Evolutionary conservation across 2,888 invertebrate species (phyloP), one percentile per base, ranked within the genome.

Genomic region (Hanleya hanleyi): DNA sequence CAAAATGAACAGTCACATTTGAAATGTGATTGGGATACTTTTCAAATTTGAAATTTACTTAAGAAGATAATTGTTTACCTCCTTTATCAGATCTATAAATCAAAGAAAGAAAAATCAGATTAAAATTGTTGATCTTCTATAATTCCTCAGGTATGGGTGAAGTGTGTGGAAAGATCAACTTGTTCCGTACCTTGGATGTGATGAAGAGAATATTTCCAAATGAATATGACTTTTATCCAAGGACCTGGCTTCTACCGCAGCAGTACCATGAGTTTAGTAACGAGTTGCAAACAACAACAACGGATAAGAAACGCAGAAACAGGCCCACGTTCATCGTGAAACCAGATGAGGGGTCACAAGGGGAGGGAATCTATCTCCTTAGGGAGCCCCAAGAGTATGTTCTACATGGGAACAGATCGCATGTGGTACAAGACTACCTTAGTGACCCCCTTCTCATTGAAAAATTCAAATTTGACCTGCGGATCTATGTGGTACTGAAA

Each of bases 331-430:
- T 87, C 80, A 92, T 92, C 67, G 90, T 92, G 18, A 92, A 92
- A 78, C 92, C 92, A 0, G 91, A 92, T 76, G 90, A 91, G 35
- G 92, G 92, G 0, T 90, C 91, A 4, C 92, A 92, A 77, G 92
- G 92, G 2, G 91, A 91, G 5, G 92, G 92, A 12, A 92, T 92
- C 67, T 92, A 92, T 80, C 80, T 92, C 33, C 86, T 92, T 4
- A 83, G 87, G 9, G 88, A 88, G 35, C 89, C 91, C 0, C 82
- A 84, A n/a, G 89, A 91, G 29, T 90, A 88, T 77, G 74, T 74
- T 18, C 36, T 76, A 5, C 69, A 71, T 37, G 74, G 68, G 50
- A 77, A 81, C 51, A 74, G 81, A 15, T 76, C 79, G 5, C 85
- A 87, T 75, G 85, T 89, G 18, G 88, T 91, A 6, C 89, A 90